Base-by-base conservation (phyloP, 2,888 invertebrate genomes). In the Zaprionus lineosus region DNA sequence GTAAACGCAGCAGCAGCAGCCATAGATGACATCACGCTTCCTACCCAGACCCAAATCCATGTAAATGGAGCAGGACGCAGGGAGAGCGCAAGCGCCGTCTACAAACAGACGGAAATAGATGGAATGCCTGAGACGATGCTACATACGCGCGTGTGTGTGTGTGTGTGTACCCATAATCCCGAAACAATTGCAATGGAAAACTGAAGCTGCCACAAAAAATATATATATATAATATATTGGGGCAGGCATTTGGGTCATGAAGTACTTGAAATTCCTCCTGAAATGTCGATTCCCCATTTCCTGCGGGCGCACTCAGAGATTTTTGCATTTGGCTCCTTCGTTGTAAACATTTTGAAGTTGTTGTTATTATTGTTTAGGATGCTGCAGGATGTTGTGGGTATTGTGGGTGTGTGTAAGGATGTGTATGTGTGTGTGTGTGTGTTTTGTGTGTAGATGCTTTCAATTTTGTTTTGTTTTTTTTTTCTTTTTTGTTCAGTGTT, bases 21-120 rank as follows among this genome's bases (percentile, higher is more conserved):
- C 50, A 43, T 69, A 75, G 74, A 78, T 88, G 88, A 88, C 87
- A 87, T 87, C 87, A 87, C 75, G 11, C 55, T 55, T 46, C 64
- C 44, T 29, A 14, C 11, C 29, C 26, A 21, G 18, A 40, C 18
- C 4, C 16, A 21, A 7, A 8, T 5, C 8, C 24, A n/a, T 14
- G 11, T 6, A 29, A 48, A 58, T 26, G 36, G 33, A 50, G 37
- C 43, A 33, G 48, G 43, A 44, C 44, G 47, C 36, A 52, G 52
- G 52, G 37, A 52, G 55, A 61, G 55, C 62, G 59, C 69, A 57
- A 41, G 58, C 60, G 56, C 59, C 61, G 71, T 63, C 71, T 82
- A 79, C 78, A 77, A 68, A 78, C 74, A 60, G 63, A 77, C 74
- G 74, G 68, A 71, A 62, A 19, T 29, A 7, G 11, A 26, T 9